These are phyloP conservation scores for Emydocephalus ijimae DNA, from an alignment of 2,113 vertebrate species.

Conservation along the genomic window DNA sequence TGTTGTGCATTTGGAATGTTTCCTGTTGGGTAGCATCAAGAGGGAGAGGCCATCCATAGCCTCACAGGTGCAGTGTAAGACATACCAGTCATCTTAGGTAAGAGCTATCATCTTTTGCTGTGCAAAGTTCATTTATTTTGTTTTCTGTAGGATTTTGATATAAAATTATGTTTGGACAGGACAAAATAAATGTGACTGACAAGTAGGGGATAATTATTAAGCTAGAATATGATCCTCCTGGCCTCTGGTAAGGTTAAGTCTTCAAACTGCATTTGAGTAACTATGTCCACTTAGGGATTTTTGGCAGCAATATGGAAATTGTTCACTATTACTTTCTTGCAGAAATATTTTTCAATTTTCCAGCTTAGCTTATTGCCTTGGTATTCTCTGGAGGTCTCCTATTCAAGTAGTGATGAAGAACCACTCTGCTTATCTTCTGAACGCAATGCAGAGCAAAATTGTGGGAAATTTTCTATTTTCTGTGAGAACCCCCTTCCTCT, in stretches of 20 bases:
- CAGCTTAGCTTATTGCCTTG: not conserved
- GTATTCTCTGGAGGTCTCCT: not conserved
- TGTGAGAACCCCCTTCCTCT: not conserved
- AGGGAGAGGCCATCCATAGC: constrained; percentile 20
- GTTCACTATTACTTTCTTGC: not conserved
- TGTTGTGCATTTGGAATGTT: not conserved
- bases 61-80: constrained; percentile 56
- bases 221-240: not conserved
- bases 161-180: not conserved
- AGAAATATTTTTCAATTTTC: not conserved
- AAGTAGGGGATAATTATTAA: not conserved
- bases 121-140: not conserved
- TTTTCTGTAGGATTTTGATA: not conserved
- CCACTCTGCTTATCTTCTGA: not conserved
- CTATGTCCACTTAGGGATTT: not conserved
- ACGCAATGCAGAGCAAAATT: not conserved
- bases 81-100: constrained; percentile 54
- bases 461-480: not conserved
- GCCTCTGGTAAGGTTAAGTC: not conserved
- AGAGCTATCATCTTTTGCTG: not conserved
- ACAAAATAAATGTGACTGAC: not conserved
- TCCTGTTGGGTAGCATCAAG: constrained; percentile 20
- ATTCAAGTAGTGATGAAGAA: not conserved
- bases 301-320: not conserved
- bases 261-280: not conserved